Base-by-base conservation (phyloP, 2,888 invertebrate genomes). In the Ormyrus nitidulus region DNA sequence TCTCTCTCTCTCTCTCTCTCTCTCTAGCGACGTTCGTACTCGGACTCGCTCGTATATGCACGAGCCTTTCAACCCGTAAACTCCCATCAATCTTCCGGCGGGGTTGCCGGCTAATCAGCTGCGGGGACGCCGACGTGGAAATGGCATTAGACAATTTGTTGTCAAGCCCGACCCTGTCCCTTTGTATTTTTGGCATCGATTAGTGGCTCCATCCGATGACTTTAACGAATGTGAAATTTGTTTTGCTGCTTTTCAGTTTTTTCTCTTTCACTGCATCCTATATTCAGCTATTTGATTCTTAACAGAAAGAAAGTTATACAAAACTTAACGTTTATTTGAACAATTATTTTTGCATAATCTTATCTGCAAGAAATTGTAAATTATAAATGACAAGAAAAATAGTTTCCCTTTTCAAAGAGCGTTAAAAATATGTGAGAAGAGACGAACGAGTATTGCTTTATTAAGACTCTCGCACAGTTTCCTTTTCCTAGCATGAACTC, bases 1-100 rank as follows among this genome's bases (percentile, higher is more conserved):
- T 34, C 34, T 34, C 34, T 34, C 34, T 34, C 34, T 34, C 34
- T 34, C 34, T 34, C 34, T 34, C 34, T 34, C 1, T 34, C 34
- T 34, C 34, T 34, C 34, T 4, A 4, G 34, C 34, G 34, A 0
- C 34, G 34, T 34, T 34, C 34, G 3, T 34, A 34, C 51, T 19
- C 48, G 19, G 10, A 1, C 64, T 53, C 51, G 5, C 10, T n/a
- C 34, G 44, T 34, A 34, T 19, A 44, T 53, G 59, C 44, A 49
- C 61, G 53, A 19, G 46, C 62, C 10, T 58, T 69, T 69, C 58
- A 51, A 51, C 69, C 44, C 66, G 64, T 61, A 68, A 76, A 79
- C 53, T 76, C 58, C 75, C 69, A 74, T 79, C 74, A 79, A 79
- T 79, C 79, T 79, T 74, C 69, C 49, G 64, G n/a, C 66, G 34